Percentiles rank a stretch among this genome's conserved stretches.
Conservation (phyloP, 1,140 invertebrate genomes). For the Vollenhovia emeryi region DNA sequence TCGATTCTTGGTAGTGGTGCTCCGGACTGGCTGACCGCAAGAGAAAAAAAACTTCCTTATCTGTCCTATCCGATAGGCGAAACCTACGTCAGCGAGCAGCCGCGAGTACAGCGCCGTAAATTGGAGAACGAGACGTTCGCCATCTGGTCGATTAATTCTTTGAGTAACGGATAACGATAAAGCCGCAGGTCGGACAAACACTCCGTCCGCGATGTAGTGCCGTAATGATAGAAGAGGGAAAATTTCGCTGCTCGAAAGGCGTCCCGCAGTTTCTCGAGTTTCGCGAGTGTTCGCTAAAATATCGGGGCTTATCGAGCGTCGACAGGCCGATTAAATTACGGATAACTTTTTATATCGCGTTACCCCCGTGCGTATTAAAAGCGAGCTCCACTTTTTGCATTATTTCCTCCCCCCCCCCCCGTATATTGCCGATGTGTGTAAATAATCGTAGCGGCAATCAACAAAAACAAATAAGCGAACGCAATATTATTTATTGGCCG, state of each 20-base stretch:
- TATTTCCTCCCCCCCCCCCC: too few species aligned
- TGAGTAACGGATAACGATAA: slow-evolving; percentile 41
- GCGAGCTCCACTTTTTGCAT: neutral
- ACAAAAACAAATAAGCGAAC: slow-evolving; percentile 62
- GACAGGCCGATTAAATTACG: neutral
- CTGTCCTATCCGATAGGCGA: slow-evolving; percentile 42
- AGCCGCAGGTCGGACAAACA: neutral
- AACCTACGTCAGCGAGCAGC: slow-evolving; percentile 23
- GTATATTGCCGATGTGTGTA: neutral
- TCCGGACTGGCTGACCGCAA: neutral
- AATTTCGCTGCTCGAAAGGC: neutral
- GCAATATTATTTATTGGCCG: slow-evolving; percentile 68
- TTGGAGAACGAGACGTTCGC: slow-evolving; percentile 30
- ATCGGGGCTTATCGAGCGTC: neutral
- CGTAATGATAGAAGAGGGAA: neutral
- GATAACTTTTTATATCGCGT: neutral
- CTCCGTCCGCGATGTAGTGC: neutral
- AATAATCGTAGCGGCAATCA: slow-evolving; percentile 63
- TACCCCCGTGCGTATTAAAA: neutral
- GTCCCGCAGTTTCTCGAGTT: neutral
- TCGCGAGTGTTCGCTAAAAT: neutral
- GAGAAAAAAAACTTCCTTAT: slow-evolving; percentile 56
- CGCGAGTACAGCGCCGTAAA: slow-evolving; percentile 9
- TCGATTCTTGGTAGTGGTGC: slow-evolving; percentile 59
- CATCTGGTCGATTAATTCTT: slow-evolving; percentile 52